Evolutionary conservation across 2,888 invertebrate genomes (phyloP), one percentile per base, ranked within the genome.

Genomic region (Drymonia ruficornis): DNA sequence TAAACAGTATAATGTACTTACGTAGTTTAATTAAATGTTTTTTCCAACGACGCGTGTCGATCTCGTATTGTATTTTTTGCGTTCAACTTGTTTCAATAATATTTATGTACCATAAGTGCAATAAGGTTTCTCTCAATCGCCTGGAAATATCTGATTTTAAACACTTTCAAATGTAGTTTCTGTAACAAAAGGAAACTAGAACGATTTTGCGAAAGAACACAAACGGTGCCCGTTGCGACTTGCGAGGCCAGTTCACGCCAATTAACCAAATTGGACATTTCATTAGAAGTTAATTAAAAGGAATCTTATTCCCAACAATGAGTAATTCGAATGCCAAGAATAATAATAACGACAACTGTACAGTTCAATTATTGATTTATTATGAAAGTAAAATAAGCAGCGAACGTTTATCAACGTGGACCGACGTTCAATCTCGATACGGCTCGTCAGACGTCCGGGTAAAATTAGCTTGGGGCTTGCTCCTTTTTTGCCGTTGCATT

Each of bases 161-260:
- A 59, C 58, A 65, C 63, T 73, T 63, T 66, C 70, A 59, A 67
- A 70, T 61, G 57, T 52, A 65, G 56, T 65, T 61, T 63, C 59
- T 65, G 64, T 57, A 70, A 71, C 61, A 55, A 64, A 67, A 61
- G 53, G 57, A 59, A 76, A 69, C 63, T 66, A 68, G 73, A 72
- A 52, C 70, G 66, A 63, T 57, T 53, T 64, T 72, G 58, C 67
- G 65, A 74, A 72, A 75, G 61, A 68, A 61, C 66, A 61, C 67
- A 63, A 66, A 63, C 56, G 48, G 61, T 65, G 57, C 71, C 63
- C 54, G 70, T 67, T 52, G 64, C 56, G 69, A 65, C 65, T 67
- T 52, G 63, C 56, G 69, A 65, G 65, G 56, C 51, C 61, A 59
- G 70, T 69, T 65, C 49, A 55, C 61, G 57, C 57, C 62, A 74